A percentile compares a stretch with the other conserved stretches of the same genome.
These are phyloP conservation scores for Ectobius pallidus DNA, from an alignment of 2,888 invertebrate genomes.

Conservation along the genomic window DNA sequence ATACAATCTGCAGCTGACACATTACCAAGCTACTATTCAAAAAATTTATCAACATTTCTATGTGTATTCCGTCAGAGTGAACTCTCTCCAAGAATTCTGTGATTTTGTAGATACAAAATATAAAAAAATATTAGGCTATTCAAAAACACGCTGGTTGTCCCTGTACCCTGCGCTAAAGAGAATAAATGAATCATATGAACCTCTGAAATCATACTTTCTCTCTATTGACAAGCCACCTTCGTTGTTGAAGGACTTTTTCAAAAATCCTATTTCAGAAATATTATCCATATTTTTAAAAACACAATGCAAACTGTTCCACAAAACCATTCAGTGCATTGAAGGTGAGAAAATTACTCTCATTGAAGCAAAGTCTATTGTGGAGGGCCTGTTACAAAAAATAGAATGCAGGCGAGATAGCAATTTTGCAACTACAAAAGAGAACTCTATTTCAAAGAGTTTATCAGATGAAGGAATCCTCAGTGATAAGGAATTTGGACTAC, in stretches of 20 bases:
- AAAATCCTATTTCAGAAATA: background rate
- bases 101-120: slow-evolving; percentile 26
- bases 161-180: slow-evolving; percentile 44
- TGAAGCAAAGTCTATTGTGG: background rate
- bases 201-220: slow-evolving; percentile 45
- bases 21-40: slow-evolving; percentile 41
- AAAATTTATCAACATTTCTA: slow-evolving; percentile 45
- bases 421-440: background rate
- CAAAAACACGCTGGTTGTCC: slow-evolving; percentile 44
- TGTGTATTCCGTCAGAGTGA: slow-evolving; percentile 2
- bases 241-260: background rate
- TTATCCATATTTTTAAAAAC: background rate
- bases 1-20: background rate
- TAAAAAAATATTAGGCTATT: slow-evolving; percentile 40
- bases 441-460: background rate
- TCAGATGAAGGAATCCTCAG: background rate
- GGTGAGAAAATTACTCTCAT: slow-evolving; percentile 1
- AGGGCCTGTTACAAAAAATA: background rate
- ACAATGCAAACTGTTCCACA: background rate
- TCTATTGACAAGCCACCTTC: slow-evolving; percentile 52
- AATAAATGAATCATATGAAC: slow-evolving; percentile 42
- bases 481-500: background rate
- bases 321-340: background rate
- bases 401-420: background rate
- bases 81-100: slow-evolving; percentile 5